Evolutionary conservation across 2,113 vertebrate species (phyloP), one percentile per base, ranked within the genome.

Genomic region (Craseonycteris thonglongyai): DNA sequence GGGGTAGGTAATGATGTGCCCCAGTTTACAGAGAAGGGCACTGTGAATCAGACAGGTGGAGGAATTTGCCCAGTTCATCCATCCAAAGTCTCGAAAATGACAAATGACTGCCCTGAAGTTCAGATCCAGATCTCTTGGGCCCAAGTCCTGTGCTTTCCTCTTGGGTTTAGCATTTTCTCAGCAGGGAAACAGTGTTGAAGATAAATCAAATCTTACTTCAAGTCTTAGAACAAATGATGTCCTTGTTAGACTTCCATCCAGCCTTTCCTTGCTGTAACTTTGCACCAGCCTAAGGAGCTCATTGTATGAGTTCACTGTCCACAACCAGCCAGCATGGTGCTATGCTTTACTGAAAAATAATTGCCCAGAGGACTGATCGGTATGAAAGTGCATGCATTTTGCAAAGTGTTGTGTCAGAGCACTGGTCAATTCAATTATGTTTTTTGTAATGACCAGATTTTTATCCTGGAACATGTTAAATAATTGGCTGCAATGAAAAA

Each of bases 401-500:
- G 22, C 65, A 74, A 83, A 78, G 75, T 56, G 59, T 75, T 72
- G 45, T 90, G 63, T 90, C 81, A 96, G 1, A 66, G 54, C 45
- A 65, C 0, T 22, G 61, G 45, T 38, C 47, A 95, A 96, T 86
- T 49, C 11, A 91, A 84, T 91, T 51, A 7, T 56, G 59, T 91
- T 83, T 96, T 84, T 68, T 88, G 9, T 85, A 95, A 90, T 94
- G 75, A 61, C 68, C 93, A 56, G 56, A 97, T 93, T 97, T 96
- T 95, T 49, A 87, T 85, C 58, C 75, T 30, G 49, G 65, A 91
- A 81, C 78, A 54, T 78, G 72, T 90, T 93, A 95, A 96, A 85
- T 88, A 72, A 97, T 97, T 94, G 90, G 11, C 80, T 78, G 78
- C 76, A 96, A 68, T 94, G 93, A 94, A 56, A 97, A 95, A 85